These are phyloP conservation scores for Drosophila erecta DNA, from an alignment of 1,140 invertebrate species.

Conservation along the genomic window DNA sequence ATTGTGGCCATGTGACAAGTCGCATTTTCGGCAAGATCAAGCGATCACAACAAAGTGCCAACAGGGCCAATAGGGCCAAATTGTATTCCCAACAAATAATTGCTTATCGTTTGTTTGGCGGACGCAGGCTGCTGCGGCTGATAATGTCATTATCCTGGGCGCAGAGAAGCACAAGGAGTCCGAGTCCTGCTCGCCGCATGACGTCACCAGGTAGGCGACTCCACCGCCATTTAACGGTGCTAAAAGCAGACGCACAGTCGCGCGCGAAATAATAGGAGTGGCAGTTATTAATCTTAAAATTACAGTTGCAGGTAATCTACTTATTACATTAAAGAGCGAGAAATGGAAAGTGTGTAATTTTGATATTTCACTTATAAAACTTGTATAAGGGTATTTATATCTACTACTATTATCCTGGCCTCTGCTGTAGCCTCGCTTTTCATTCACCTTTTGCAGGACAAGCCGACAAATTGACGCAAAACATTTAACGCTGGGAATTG, in stretches of 20 bases:
- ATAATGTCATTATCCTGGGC: constrained; percentile 72
- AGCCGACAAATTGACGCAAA: constrained; percentile 79
- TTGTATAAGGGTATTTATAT: background rate
- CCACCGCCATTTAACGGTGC: constrained; percentile 36
- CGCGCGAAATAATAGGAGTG: background rate
- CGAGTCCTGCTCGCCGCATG: constrained; percentile 44
- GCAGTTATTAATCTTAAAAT: too few species aligned
- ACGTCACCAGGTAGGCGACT: constrained; percentile 49
- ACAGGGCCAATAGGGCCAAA: constrained; percentile 42
- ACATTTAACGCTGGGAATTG: constrained; percentile 68
- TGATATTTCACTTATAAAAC: too few species aligned
- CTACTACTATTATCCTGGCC: constrained; percentile 2
- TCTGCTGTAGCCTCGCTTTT: constrained; percentile 17
- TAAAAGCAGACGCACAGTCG: constrained; percentile 14
- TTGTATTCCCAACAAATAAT: constrained; percentile 67
- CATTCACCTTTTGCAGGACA: constrained; percentile 36
- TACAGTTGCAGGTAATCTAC: background rate
- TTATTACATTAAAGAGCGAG: background rate
- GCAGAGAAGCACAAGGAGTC: constrained; percentile 16
- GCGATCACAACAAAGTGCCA: constrained; percentile 66
- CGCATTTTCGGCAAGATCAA: constrained; percentile 62
- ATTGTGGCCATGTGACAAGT: constrained; percentile 68
- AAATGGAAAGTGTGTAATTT: too few species aligned
- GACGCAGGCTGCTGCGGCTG: constrained; percentile 60
- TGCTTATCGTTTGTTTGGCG: constrained; percentile 74